Evolutionary conservation across 2,888 invertebrate genomes (phyloP).

Genomic region (Aleiodes leptofemur): DNA sequence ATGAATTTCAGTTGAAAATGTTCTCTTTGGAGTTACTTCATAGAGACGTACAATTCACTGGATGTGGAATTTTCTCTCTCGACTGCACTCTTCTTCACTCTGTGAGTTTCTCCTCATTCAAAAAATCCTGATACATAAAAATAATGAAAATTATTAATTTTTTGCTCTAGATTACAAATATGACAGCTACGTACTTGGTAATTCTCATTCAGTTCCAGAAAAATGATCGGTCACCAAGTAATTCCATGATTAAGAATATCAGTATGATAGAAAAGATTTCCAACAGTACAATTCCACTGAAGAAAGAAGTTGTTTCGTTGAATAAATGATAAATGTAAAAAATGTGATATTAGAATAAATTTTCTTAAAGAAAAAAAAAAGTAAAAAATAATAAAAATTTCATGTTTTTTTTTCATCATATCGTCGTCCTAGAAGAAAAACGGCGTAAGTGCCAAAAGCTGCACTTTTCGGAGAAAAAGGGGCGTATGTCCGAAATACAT

Average conservation of each 20-base stretch:
- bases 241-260: not conserved
- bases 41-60: not conserved
- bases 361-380: no score
- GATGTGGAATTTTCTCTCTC: constrained; percentile 1
- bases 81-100: constrained; percentile 15
- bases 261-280: not conserved
- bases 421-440: no score
- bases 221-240: not conserved
- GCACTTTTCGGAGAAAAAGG: no score
- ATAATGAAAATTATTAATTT: no score
- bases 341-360: no score
- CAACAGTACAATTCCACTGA: no score
- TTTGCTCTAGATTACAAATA: not conserved
- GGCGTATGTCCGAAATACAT: no score
- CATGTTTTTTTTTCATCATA: no score
- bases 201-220: constrained; percentile 17
- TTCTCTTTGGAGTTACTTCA: constrained; percentile 15
- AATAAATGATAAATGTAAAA: no score
- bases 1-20: constrained; percentile 11
- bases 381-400: no score
- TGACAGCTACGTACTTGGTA: not conserved
- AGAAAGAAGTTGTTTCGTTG: no score
- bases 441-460: no score
- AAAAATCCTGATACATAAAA: not conserved
- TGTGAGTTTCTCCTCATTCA: not conserved